Base-by-base conservation (phyloP, 2,888 invertebrate genomes). In the Myopa testacea region DNA sequence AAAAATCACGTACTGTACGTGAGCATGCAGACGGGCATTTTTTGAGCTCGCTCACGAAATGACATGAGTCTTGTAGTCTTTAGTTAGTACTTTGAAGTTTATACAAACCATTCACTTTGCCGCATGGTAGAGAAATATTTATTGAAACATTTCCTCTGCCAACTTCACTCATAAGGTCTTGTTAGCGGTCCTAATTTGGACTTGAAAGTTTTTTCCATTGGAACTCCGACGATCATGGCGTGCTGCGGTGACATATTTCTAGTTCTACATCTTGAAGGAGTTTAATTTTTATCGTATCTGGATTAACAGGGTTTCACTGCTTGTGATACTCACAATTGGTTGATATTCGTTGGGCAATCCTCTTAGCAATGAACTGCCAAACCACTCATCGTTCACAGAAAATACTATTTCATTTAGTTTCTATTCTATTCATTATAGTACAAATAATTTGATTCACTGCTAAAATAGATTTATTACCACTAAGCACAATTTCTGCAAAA, bases 101-200 rank as follows among this genome's bases (percentile, higher is more conserved):
- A 10, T 26, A 69, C 19, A 69, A 69, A 40, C 68, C 68, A 69
- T 45, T 69, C 8, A 26, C 26, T 50, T 52, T 4, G 50, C 52
- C 34, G 26, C 55, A n/a, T 12, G 70, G 34, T 34, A 55, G 5
- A 10, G 26, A 52, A 70, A 52, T 26, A 50, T 45, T 50, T 10
- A 69, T n/a, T 45, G 45, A 45, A 45, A 69, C 19, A 10, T 19
- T 26, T 34, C 70, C 70, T 52, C 26, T 70, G 26, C 52, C 70
- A 26, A 70, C 37, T 70, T 5, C 34, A 70, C 50, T 70, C 70
- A 70, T 70, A 14, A 45, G 6, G 45, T 45, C 10, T 65, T 38
- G 65, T 65, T 38, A 34, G 38, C 65, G 4, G 65, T 65, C 34
- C 12, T 65, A 38, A 65, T 65, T 65, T 65, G 4, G 12, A 1